These are phyloP conservation scores for Corvus cornix DNA, from an alignment of 2,113 vertebrate species.

Conservation along the genomic window DNA sequence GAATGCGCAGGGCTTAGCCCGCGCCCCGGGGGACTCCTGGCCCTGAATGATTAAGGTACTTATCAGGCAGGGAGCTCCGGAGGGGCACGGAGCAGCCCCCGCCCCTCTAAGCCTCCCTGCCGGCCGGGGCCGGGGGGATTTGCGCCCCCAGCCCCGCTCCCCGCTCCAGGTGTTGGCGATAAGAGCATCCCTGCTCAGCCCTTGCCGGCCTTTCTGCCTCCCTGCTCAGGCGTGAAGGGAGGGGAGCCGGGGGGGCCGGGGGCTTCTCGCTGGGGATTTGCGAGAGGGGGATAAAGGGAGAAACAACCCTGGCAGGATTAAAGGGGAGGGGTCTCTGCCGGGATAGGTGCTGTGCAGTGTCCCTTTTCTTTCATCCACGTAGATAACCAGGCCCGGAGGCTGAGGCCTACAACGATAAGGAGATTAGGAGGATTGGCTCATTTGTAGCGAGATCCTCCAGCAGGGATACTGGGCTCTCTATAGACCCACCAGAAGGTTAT, in stretches of 20 bases:
- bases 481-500: constrained; percentile 78
- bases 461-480: constrained; percentile 68
- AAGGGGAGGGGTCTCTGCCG: constrained; percentile 45
- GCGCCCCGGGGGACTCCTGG: constrained; percentile 44
- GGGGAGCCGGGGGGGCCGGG: background rate
- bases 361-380: constrained; percentile 52
- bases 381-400: constrained; percentile 71
- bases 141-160: background rate
- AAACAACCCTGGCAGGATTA: constrained; percentile 51
- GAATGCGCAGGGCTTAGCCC: constrained; percentile 22
- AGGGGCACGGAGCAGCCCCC: constrained; percentile 18
- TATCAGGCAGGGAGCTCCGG: constrained; percentile 40
- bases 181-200: constrained; percentile 1
- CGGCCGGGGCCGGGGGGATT: background rate
- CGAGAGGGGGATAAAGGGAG: constrained; percentile 46
- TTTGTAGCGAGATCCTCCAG: constrained; percentile 73
- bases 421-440: constrained; percentile 77
- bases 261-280: background rate
- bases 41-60: constrained; percentile 39
- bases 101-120: constrained; percentile 15
- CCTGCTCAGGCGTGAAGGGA: constrained; percentile 5
- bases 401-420: constrained; percentile 77
- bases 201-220: background rate
- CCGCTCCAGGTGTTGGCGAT: constrained; percentile 47
- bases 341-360: constrained; percentile 36